Evolutionary conservation across 2,888 invertebrate species (phyloP), one percentile per base, ranked within the genome.

Genomic region (Drosophila fungiperda): DNA sequence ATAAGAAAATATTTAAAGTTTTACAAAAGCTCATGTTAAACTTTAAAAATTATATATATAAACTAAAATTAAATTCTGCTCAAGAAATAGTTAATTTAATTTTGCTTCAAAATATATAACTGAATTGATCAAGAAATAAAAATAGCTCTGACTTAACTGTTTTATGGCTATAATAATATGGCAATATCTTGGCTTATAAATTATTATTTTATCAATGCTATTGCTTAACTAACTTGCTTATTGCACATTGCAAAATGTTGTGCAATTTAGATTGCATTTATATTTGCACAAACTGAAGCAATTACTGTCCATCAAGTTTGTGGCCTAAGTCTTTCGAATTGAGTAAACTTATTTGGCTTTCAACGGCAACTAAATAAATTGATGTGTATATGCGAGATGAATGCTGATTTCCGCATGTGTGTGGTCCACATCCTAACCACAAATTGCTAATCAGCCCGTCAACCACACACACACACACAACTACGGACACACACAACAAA

Each of bases 391-490:
- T 23, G 59, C 36, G 42, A 29, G 29, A 35, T 61, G 45, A 35
- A 29, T 65, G 32, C 49, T 29, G 35, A 33, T 48, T 23, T 36
- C 35, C 57, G 49, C 32, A 54, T 77, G 77, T 75, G 87, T 87
- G 88, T 81, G 78, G 83, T 83, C 73, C 73, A 68, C 61, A 82
- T 86, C 75, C 82, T 81, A 72, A 81, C 79, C 75, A 71, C 88
- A 82, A 77, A 76, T 76, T 84, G 75, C 87, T 84, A 86, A 86
- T 87, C 89, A 81, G 76, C 61, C 67, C 72, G 54, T 48, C 78
- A 80, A 52, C 79, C 71, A 53, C 55, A 75, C 60, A 70, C 76
- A 58, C 49, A 66, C 20, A 40, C 26, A 26, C 26, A 26, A 26
- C 26, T 0, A 26, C 48, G 29, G 48, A 58, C 65, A 70, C 29